A percentile compares a stretch with the other conserved stretches of the same genome.
These are phyloP conservation scores for Pantherophis vulpinus DNA, from an alignment of 2,797 vertebrate genomes.

Conservation along the genomic window DNA sequence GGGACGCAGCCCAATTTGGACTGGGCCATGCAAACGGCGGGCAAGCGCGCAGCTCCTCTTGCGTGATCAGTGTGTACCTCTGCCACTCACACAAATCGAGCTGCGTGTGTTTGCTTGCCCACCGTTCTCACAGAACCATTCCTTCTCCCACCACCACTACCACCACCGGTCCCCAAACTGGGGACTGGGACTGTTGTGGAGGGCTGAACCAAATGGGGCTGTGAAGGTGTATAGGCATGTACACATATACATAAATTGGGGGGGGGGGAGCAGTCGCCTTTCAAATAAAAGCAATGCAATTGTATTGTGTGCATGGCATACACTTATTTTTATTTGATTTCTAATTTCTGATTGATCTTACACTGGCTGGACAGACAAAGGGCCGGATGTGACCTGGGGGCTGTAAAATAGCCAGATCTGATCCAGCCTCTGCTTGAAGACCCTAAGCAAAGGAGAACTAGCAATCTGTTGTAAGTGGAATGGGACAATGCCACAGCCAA, in stretches of 20 bases:
- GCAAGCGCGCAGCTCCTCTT: too few species aligned
- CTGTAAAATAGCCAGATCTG: not conserved
- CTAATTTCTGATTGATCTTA: not conserved
- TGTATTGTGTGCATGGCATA: not conserved
- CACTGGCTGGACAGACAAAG: not conserved
- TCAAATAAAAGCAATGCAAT: not conserved
- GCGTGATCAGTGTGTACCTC: accelerated
- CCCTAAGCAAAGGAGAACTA: not conserved
- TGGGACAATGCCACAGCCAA: too few species aligned
- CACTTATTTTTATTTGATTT: not conserved
- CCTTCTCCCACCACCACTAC: not conserved
- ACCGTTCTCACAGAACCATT: not conserved
- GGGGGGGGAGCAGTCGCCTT: too few species aligned
- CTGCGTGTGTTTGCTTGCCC: accelerated
- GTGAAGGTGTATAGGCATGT: too few species aligned
- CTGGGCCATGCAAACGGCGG: not conserved
- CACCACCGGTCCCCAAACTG: not conserved
- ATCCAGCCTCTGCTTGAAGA: not conserved
- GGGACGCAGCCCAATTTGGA: not conserved
- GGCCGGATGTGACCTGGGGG: not conserved
- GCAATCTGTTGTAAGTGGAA: not conserved
- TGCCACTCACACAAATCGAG: not conserved
- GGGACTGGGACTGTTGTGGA: too few species aligned
- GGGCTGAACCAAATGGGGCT: too few species aligned
- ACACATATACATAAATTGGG: not conserved